Conservation (phyloP, 2,113 vertebrate species). For the Nycticorax nycticorax region DNA sequence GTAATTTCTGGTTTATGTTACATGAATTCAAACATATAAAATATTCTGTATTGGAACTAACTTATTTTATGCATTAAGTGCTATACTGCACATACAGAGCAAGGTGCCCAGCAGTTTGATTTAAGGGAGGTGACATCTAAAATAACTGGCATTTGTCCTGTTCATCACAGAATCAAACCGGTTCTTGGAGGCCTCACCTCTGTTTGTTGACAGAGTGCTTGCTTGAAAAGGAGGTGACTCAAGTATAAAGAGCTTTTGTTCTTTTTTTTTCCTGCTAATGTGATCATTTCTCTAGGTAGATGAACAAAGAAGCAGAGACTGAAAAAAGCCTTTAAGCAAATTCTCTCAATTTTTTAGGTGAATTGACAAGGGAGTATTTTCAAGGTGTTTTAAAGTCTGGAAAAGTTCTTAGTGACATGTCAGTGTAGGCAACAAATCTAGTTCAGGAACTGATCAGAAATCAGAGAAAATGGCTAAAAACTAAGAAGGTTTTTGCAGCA, state of each 20-base stretch:
- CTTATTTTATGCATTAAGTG: background rate
- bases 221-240: background rate
- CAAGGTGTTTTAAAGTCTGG: background rate
- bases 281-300: background rate
- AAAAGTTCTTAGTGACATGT: background rate
- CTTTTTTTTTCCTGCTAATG: background rate
- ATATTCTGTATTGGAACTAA: background rate
- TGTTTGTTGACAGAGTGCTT: background rate
- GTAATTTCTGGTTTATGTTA: background rate
- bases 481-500: background rate
- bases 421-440: background rate
- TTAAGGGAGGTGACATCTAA: background rate
- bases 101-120: background rate
- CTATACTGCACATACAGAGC: background rate
- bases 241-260: background rate
- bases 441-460: background rate
- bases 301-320: background rate
- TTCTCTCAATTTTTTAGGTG: background rate
- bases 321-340: background rate
- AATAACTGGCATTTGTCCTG: background rate
- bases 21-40: background rate
- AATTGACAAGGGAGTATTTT: background rate
- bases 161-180: background rate
- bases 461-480: background rate
- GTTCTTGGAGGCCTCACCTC: background rate